Evolutionary conservation across 2,888 invertebrate species (phyloP).

Genomic region (Thecocarcelia acutangulata): DNA sequence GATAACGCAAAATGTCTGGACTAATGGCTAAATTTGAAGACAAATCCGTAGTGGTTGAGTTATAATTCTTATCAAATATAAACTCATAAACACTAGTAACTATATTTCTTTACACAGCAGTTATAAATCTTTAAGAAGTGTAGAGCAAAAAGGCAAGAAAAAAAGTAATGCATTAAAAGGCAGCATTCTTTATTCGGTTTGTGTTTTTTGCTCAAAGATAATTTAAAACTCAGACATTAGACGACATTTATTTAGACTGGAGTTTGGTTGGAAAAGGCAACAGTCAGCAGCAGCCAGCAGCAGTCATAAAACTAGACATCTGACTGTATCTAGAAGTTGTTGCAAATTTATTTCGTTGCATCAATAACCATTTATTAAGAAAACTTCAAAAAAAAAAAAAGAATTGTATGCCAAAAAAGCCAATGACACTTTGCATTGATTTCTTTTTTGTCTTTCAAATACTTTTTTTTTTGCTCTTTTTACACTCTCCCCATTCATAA

Average conservation of each 20-base stretch:
- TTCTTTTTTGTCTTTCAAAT: constrained; percentile 41
- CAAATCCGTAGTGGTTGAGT: not conserved
- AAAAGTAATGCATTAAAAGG: not conserved
- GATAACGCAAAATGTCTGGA: constrained; percentile 42
- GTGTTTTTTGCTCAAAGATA: constrained; percentile 20
- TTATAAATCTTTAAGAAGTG: constrained; percentile 45
- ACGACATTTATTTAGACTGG: constrained; percentile 59
- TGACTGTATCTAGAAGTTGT: constrained; percentile 16
- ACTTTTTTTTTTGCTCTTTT: not conserved
- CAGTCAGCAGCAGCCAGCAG: constrained; percentile 56
- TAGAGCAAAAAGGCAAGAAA: no score
- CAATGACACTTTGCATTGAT: constrained; percentile 63
- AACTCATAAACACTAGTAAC: constrained; percentile 60
- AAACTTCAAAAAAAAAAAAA: not conserved
- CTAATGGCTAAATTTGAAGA: constrained; percentile 55
- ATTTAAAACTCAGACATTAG: constrained; percentile 62
- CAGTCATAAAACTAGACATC: constrained; percentile 63
- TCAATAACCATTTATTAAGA: constrained; percentile 41
- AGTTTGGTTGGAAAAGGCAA: constrained; percentile 33
- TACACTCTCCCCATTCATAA: constrained; percentile 14
- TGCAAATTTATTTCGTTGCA: constrained; percentile 43
- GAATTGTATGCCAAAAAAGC: constrained; percentile 44
- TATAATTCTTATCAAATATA: constrained; percentile 55
- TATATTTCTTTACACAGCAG: constrained; percentile 47
- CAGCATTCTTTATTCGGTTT: constrained; percentile 5